Conservation (phyloP, 2,888 invertebrate genomes). For the Rhopalosiphum nymphaeae region DNA sequence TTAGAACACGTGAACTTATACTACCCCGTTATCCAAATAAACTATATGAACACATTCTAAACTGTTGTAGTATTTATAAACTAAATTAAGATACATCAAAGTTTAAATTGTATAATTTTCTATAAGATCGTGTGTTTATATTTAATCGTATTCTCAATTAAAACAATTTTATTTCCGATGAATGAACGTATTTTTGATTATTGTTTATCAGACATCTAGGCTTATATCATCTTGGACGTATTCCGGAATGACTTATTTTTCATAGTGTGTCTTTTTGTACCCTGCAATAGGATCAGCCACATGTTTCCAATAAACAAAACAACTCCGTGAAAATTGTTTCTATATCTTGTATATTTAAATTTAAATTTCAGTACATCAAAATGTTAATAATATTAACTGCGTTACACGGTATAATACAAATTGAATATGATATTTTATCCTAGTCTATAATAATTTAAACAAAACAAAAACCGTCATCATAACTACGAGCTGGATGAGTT, state of each 20-base stretch:
- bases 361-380: slow-evolving; percentile 10
- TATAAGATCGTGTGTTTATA: neutral
- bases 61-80: neutral
- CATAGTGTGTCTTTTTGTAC: neutral
- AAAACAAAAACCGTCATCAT: neutral
- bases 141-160: neutral
- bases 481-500: neutral
- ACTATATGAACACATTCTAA: neutral
- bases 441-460: slow-evolving; percentile 7
- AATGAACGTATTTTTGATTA: neutral
- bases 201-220: neutral
- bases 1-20: neutral
- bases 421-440: neutral
- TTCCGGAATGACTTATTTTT: neutral
- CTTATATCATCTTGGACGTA: neutral
- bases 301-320: neutral
- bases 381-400: slow-evolving; percentile 7
- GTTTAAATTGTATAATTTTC: neutral
- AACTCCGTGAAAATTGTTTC: neutral
- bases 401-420: neutral
- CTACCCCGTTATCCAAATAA: neutral
- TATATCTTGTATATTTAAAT: neutral
- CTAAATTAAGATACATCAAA: neutral
- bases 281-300: neutral
- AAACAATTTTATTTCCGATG: neutral